Conservation (phyloP, 2,797 vertebrate genomes). For the Sebastes paucispinis region DNA sequence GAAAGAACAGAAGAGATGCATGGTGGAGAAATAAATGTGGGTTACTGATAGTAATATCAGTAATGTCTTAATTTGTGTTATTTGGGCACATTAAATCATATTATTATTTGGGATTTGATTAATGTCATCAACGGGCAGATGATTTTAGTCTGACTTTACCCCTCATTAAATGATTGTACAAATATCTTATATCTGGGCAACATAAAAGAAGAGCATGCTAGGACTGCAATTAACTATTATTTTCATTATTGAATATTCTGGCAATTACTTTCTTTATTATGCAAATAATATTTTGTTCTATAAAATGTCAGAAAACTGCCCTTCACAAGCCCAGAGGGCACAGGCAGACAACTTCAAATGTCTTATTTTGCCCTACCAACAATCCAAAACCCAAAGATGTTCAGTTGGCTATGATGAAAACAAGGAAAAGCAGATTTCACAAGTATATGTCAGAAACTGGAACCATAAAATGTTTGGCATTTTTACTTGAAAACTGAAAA, state of each 20-base stretch:
- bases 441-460: not conserved
- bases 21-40: not conserved
- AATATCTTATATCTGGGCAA: not conserved
- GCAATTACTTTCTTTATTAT: not conserved
- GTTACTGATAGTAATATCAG: not conserved
- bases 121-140: not conserved
- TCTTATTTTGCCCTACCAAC: not conserved
- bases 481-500: not conserved
- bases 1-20: not conserved
- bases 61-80: not conserved
- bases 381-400: not conserved
- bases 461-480: not conserved
- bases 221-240: not conserved
- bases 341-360: not conserved
- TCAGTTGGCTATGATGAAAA: not conserved
- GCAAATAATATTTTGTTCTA: accelerated
- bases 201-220: not conserved
- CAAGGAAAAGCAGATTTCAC: not conserved
- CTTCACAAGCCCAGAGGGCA: not conserved
- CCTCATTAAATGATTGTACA: not conserved
- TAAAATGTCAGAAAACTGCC: not conserved
- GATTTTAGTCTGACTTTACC: not conserved
- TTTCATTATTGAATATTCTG: not conserved
- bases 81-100: not conserved
- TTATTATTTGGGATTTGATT: not conserved